A percentile compares a stretch with the other conserved stretches of the same genome.
Conservation (phyloP, 1,140 invertebrate species). For the Drosophila gunungcola region DNA sequence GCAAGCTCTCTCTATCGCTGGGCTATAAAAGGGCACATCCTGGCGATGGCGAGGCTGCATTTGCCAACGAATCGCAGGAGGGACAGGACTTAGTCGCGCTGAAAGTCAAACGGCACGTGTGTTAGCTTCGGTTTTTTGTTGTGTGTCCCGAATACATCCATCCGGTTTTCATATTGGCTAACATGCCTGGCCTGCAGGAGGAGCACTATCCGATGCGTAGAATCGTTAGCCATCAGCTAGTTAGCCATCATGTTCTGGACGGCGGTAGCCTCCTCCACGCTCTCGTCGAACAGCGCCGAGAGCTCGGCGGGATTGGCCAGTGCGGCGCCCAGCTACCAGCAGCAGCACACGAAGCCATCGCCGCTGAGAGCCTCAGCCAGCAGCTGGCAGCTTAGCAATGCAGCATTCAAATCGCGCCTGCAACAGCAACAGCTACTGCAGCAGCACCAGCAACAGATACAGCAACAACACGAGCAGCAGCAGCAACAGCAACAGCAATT, state of each 20-base stretch:
- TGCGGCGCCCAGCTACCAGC: slow-evolving; percentile 54
- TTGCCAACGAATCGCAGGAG: slow-evolving; percentile 17
- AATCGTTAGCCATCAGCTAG: neutral
- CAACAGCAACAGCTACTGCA: slow-evolving; percentile 37
- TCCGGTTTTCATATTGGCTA: neutral
- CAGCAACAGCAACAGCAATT: neutral
- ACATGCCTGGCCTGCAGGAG: slow-evolving; percentile 12
- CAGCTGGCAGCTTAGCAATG: slow-evolving; percentile 58
- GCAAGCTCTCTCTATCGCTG: slow-evolving; percentile 28
- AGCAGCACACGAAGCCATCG: slow-evolving; percentile 49
- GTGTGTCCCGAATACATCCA: neutral
- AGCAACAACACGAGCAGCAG: slow-evolving; percentile 8
- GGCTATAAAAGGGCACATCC: slow-evolving; percentile 32
- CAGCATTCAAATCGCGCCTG: slow-evolving; percentile 49
- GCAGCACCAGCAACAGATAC: slow-evolving; percentile 28
- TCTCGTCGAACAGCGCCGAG: slow-evolving; percentile 17
- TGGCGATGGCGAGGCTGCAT: slow-evolving; percentile 23
- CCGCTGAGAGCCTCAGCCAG: slow-evolving; percentile 31
- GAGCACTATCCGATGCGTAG: neutral
- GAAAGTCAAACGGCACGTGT: slow-evolving; percentile 2
- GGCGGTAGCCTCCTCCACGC: slow-evolving; percentile 57
- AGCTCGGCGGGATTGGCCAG: slow-evolving; percentile 47
- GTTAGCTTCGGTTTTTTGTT: neutral
- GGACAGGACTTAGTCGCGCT: neutral
- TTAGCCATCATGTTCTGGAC: slow-evolving; percentile 55